These are phyloP conservation scores for Troides helena DNA, from an alignment of 2,888 invertebrate genomes.

Conservation along the genomic window DNA sequence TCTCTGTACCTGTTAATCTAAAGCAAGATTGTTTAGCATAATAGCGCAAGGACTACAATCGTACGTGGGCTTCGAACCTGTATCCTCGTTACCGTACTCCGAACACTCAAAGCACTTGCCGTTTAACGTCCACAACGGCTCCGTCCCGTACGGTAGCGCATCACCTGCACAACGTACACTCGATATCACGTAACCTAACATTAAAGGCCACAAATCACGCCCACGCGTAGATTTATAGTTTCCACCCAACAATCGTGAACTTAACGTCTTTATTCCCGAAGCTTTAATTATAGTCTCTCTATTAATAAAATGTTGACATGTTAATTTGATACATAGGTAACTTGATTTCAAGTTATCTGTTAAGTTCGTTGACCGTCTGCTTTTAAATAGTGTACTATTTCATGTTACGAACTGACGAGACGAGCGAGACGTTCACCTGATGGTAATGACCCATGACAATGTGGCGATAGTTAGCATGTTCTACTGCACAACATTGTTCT, in stretches of 20 bases:
- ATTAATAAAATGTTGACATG: constrained; percentile 50
- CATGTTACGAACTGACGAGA: too few relatives aligned
- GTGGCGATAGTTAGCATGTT: too few relatives aligned
- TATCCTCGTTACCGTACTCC: too few relatives aligned
- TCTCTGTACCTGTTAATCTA: too few relatives aligned
- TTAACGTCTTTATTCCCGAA: constrained; percentile 30
- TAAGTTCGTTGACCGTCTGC: neutral
- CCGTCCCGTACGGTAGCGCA: constrained; percentile 32
- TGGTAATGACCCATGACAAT: too few relatives aligned
- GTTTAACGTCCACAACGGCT: constrained; percentile 9
- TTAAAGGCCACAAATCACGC: constrained; percentile 48
- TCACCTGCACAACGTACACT: constrained; percentile 24
- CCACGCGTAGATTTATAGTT: constrained; percentile 43
- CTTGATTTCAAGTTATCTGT: neutral
- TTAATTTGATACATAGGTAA: constrained; percentile 41
- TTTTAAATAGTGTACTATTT: too few relatives aligned
- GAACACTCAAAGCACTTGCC: too few relatives aligned
- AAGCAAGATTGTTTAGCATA: too few relatives aligned
- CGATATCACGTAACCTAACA: constrained; percentile 34
- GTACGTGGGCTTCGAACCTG: too few relatives aligned
- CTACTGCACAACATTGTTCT: too few relatives aligned
- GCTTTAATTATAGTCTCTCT: constrained; percentile 46
- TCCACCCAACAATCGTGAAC: constrained; percentile 38
- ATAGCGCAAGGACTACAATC: too few relatives aligned
- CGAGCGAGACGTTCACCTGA: too few relatives aligned